Conservation (phyloP, 2,113 vertebrate genomes). For the Rattus rattus region DNA sequence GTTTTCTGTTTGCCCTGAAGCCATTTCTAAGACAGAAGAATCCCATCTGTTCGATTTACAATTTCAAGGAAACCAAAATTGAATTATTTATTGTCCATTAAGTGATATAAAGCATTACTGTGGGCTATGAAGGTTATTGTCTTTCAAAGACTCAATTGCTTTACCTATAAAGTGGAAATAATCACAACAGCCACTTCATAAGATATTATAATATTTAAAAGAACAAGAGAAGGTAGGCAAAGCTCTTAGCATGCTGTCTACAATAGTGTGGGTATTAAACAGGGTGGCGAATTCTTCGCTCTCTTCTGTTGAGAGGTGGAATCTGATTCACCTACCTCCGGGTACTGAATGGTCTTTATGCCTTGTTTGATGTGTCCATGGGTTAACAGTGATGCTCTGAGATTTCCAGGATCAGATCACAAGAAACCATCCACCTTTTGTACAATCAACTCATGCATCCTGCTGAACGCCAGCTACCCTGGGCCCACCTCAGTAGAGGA, state of each 20-base stretch:
- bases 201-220: not conserved
- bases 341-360: not conserved
- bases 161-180: constrained; percentile 47
- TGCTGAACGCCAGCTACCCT: not conserved
- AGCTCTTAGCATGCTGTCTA: not conserved
- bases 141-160: constrained; percentile 39
- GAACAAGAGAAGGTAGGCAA: not conserved
- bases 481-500: not conserved
- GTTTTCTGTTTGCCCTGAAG: not conserved
- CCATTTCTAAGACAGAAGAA: constrained; percentile 15
- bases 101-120: not conserved
- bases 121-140: not conserved
- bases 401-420: not conserved
- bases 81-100: not conserved
- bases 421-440: not conserved
- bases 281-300: not conserved
- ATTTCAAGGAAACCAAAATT: constrained; percentile 57
- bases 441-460: not conserved
- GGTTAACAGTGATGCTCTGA: not conserved
- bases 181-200: not conserved
- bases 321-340: not conserved
- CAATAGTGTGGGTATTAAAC: not conserved
- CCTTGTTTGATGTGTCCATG: not conserved
- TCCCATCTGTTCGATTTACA: constrained; percentile 14
- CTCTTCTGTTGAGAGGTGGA: not conserved